A percentile compares a stretch with the other conserved stretches of the same genome.
Conservation (phyloP, 2,113 vertebrate species). For the Semicossyphus pulcher region DNA sequence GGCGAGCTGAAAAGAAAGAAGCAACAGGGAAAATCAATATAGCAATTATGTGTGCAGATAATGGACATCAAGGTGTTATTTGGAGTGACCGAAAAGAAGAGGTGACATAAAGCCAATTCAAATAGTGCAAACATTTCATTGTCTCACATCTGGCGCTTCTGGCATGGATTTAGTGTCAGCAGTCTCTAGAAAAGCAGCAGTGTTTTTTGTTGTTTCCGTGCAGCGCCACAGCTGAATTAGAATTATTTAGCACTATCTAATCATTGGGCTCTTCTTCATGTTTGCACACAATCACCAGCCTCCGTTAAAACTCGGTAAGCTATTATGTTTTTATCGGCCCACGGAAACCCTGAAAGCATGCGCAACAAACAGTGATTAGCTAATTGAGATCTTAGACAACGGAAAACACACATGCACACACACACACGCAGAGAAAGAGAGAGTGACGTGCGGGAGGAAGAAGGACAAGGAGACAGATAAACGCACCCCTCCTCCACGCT, state of each 20-base stretch:
- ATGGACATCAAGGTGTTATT: constrained; percentile 82
- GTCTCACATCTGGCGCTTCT: constrained; percentile 63
- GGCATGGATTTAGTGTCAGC: constrained; percentile 76
- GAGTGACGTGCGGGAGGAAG: constrained; percentile 17
- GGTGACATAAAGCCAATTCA: constrained; percentile 80
- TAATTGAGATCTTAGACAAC: constrained; percentile 55
- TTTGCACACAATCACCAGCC: constrained; percentile 42
- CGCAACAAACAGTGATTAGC: constrained; percentile 55
- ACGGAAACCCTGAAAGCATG: constrained; percentile 40
- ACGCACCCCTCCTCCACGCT: background rate
- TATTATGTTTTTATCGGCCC: constrained; percentile 42
- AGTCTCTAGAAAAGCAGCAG: constrained; percentile 51
- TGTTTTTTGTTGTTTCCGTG: constrained; percentile 38
- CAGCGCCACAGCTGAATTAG: constrained; percentile 46
- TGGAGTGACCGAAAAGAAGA: constrained; percentile 73
- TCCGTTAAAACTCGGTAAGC: constrained; percentile 37
- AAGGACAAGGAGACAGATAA: constrained; percentile 20
- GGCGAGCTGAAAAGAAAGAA: constrained; percentile 70
- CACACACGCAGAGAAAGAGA: background rate
- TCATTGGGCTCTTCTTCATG: constrained; percentile 54
- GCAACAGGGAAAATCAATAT: constrained; percentile 80
- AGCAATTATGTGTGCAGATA: constrained; percentile 83
- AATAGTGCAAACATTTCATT: constrained; percentile 77
- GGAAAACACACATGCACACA: background rate
- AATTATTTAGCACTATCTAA: constrained; percentile 53